A percentile compares a stretch with the other conserved stretches of the same genome.
phyloP scores from a whole-genome alignment of 2,888 invertebrate genomes.

The Sepioteuthis lessoniana region DNA sequence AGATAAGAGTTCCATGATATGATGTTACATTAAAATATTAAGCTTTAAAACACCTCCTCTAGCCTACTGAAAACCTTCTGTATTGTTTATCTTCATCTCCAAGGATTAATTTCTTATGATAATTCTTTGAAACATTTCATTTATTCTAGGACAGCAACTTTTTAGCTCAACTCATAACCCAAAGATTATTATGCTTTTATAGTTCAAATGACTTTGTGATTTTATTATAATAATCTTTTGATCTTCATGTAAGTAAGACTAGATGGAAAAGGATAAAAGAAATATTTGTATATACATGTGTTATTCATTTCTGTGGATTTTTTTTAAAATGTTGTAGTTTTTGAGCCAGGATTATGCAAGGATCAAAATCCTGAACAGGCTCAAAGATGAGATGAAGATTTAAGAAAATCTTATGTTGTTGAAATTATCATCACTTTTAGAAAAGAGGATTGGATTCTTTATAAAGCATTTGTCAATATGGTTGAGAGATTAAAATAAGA shows the following conservation, averaged over 20 bases:
- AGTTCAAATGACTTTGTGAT: not conserved
- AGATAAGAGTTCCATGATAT: not conserved
- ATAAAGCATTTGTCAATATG: not conserved
- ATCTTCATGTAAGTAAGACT: not conserved
- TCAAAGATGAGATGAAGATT: not conserved
- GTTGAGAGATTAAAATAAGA: not conserved
- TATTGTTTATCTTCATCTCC: not conserved
- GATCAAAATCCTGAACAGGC: not conserved
- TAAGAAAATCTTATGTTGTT: not conserved
- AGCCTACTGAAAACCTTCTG: not conserved
- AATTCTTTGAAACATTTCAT: slow-evolving; percentile 10
- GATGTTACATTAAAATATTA: not conserved
- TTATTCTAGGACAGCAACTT: not conserved
- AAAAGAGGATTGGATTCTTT: not conserved
- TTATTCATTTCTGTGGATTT: not conserved
- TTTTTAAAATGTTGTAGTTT: not conserved
- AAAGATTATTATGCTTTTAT: not conserved
- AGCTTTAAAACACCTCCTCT: not conserved
- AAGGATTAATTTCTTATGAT: not conserved
- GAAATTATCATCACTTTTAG: not conserved
- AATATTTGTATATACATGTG: not conserved
- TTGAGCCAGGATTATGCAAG: not conserved
- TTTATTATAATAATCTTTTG: not conserved
- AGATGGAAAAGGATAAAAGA: not conserved
- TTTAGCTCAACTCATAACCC: not conserved